Evolutionary conservation across 2,797 vertebrate species (phyloP).

Genomic region (Sebastolobus alascanus): DNA sequence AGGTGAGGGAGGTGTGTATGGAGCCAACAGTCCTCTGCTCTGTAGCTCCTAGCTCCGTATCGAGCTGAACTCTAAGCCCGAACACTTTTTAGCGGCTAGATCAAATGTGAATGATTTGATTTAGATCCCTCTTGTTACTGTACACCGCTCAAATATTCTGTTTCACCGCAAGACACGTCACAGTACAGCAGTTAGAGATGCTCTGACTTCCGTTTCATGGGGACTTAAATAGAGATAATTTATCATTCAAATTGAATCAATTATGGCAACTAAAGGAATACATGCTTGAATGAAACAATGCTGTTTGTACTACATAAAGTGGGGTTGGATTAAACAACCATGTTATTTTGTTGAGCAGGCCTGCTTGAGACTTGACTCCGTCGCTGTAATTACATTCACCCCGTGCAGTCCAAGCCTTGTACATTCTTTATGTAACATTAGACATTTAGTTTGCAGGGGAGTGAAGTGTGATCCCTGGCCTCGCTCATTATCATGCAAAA

Average conservation of each 20-base stretch:
- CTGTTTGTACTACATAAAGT: background rate
- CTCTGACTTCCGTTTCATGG: too few relatives aligned
- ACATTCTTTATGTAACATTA: slow-evolving; percentile 34
- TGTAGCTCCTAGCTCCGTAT: too few relatives aligned
- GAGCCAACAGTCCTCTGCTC: too few relatives aligned
- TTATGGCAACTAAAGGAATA: background rate
- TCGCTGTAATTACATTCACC: slow-evolving; percentile 13
- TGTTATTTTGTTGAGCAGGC: background rate
- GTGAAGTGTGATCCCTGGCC: slow-evolving; percentile 36
- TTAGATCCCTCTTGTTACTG: too few relatives aligned
- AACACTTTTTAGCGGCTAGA: too few relatives aligned
- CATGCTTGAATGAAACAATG: background rate
- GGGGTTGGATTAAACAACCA: background rate
- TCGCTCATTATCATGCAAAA: slow-evolving; percentile 57
- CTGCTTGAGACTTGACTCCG: background rate
- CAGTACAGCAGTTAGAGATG: background rate
- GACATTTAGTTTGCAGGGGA: slow-evolving; percentile 45
- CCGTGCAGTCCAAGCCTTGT: background rate
- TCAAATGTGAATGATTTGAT: too few relatives aligned
- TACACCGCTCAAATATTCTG: too few relatives aligned
- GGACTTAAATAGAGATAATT: background rate
- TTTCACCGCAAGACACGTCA: too few relatives aligned
- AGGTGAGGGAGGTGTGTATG: too few relatives aligned
- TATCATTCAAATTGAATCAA: slow-evolving; percentile 8
- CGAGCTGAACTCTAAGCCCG: too few relatives aligned